Conservation (phyloP, 2,113 vertebrate genomes). For the Rhinolophus sinicus region DNA sequence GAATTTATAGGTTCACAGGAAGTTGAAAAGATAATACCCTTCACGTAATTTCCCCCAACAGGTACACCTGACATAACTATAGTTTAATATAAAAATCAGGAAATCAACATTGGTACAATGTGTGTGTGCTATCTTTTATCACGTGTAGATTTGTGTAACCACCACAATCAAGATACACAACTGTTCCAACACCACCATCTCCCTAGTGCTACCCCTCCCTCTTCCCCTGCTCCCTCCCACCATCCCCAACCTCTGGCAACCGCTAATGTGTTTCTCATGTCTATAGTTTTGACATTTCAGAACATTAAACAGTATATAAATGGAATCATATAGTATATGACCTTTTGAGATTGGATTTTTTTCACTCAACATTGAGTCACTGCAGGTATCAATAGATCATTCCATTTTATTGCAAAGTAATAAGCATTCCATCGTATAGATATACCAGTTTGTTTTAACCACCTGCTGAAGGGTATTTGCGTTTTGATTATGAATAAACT, state of each 20-base stretch:
- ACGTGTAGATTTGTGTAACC: neutral
- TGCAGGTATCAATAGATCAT: neutral
- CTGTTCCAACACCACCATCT: neutral
- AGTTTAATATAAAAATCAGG: neutral
- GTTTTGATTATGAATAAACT: neutral
- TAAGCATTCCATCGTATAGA: neutral
- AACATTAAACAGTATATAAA: neutral
- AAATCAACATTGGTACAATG: neutral
- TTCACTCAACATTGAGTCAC: neutral
- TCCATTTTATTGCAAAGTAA: neutral
- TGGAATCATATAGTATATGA: neutral
- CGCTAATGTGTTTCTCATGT: neutral
- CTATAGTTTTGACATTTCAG: neutral
- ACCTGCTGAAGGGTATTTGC: neutral
- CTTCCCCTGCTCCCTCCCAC: neutral
- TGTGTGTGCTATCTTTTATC: neutral
- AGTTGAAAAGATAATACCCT: neutral
- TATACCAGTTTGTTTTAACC: neutral
- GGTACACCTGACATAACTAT: neutral
- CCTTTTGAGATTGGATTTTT: neutral
- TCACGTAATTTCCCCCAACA: neutral
- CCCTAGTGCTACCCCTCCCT: neutral
- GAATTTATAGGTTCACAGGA: conserved; percentile 15
- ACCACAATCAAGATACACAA: neutral
- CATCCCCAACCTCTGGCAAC: neutral